Evolutionary conservation across 2,113 vertebrate genomes (phyloP), one percentile per base, ranked within the genome.

Genomic region (Origma solitaria): DNA sequence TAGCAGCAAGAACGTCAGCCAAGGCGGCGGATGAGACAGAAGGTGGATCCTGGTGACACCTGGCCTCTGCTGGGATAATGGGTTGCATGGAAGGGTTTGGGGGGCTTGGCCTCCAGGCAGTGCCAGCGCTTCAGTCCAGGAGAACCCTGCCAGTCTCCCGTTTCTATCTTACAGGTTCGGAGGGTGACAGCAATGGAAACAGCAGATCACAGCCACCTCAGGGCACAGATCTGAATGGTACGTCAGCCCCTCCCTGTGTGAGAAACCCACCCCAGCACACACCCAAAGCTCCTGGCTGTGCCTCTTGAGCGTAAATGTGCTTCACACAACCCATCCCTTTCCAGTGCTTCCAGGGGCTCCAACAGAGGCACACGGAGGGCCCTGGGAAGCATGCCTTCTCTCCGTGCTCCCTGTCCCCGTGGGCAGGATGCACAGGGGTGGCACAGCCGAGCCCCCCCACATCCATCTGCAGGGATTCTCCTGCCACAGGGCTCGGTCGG

Each of bases 181-280:
- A 89, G 37, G 90, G 85, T 2, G 35, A 97, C 7, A 92, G 90
- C 54, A 98, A 98, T 1, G 94, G 96, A 57, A 97, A 98, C 86
- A 95, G 76, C 82, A 96, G 86, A 44, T 57, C 94, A 20, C 91
- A 91, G 91, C 60, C 92, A 66, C 64, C 45, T 7, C 95, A 71
- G 80, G 84, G 54, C 88, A 96, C 60, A 19, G 78, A 91, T 10
- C 66, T 66, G 13, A 83, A 64, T 0, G 97, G 98, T 98, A 98
- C 1, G 83, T 88, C 56, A 18, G 9, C 65, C 75, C 70, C 73
- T 78, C 21, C 2, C 83, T 20, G 83, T 6, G 27, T 1, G 38
- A 22, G 31, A 86, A 40, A 56, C 75, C 40, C 40, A 3, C 30
- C 50, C 7, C 44, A 22, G 30, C 0, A 0, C n/a, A 37, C 28